phyloP scores from a whole-genome alignment of 2,888 invertebrate genomes.

The Machimus rusticus region DNA sequence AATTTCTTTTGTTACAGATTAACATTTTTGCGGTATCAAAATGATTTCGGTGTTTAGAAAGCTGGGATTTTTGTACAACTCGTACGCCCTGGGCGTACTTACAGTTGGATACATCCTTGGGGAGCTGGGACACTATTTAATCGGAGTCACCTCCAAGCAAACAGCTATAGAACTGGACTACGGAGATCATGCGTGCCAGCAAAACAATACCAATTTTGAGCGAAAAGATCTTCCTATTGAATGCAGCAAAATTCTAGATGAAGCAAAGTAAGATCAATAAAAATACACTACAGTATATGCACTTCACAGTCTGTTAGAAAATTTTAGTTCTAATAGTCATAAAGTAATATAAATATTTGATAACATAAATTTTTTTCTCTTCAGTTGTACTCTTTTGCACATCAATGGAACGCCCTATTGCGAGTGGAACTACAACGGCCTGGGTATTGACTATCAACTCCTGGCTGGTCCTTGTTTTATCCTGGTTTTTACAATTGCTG shows the following conservation, averaged over 20 bases:
- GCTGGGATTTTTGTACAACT: constrained; percentile 75
- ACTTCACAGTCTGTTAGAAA: neutral
- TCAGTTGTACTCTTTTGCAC: constrained; percentile 71
- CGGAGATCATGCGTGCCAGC: constrained; percentile 85
- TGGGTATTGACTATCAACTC: constrained; percentile 91
- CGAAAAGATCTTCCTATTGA: constrained; percentile 65
- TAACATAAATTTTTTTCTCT: neutral
- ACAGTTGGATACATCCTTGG: constrained; percentile 86
- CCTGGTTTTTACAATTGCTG: constrained; percentile 87
- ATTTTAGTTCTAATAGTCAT: neutral
- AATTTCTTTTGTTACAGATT: neutral
- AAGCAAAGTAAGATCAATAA: constrained; percentile 64
- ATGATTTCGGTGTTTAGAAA: constrained; percentile 63
- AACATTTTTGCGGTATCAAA: neutral
- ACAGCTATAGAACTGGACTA: constrained; percentile 86
- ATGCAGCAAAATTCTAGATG: constrained; percentile 68
- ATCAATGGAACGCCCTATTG: constrained; percentile 80
- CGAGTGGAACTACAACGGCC: constrained; percentile 92
- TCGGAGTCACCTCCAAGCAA: constrained; percentile 87
- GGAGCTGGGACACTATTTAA: constrained; percentile 87
- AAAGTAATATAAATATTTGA: neutral
- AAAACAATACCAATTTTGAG: constrained; percentile 70
- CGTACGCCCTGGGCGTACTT: constrained; percentile 80
- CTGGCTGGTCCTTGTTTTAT: constrained; percentile 93
- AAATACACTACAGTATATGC: neutral